A percentile compares a stretch with the other conserved stretches of the same genome.
Conservation (phyloP, 1,140 invertebrate species). For the Nasonia vitripennis region DNA sequence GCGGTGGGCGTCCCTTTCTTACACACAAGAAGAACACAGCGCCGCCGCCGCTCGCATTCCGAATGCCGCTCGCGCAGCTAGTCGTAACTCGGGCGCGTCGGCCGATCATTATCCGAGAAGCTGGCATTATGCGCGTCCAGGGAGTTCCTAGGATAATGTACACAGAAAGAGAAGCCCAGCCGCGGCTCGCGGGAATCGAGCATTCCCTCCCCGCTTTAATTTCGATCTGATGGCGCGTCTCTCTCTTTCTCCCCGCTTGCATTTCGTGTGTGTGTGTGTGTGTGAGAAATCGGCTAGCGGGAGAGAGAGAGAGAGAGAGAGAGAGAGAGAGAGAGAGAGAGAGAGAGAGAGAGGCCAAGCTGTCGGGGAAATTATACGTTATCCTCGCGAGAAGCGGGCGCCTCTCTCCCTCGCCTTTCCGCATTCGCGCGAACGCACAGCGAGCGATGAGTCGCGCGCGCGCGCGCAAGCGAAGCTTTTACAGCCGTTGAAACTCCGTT, state of each 20-base stretch:
- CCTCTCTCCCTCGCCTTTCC: slow-evolving; percentile 13
- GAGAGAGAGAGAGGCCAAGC: slow-evolving; percentile 5
- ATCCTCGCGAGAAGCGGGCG: slow-evolving; percentile 10
- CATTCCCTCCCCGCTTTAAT: slow-evolving; percentile 36
- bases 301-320: not conserved
- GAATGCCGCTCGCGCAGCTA: slow-evolving; percentile 11
- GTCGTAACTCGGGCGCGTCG: slow-evolving; percentile 52
- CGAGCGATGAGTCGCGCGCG: too few species aligned
- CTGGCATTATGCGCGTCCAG: slow-evolving; percentile 41
- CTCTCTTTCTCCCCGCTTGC: not conserved
- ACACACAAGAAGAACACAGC: not conserved
- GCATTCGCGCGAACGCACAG: slow-evolving; percentile 37
- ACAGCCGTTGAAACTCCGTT: slow-evolving; percentile 39
- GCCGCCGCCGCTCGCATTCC: not conserved
- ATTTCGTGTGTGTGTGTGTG: not conserved
- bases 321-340: not conserved
- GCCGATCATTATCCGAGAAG: slow-evolving; percentile 50
- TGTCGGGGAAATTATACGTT: slow-evolving; percentile 48
- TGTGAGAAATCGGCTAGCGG: not conserved
- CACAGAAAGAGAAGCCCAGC: not conserved
- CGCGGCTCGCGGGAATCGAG: not conserved
- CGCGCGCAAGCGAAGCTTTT: not conserved
- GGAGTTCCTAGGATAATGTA: slow-evolving; percentile 45
- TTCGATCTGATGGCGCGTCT: slow-evolving; percentile 29
- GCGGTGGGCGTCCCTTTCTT: slow-evolving; percentile 25